Conservation (phyloP, 2,888 invertebrate species). For the Gastrophysa polygoni region DNA sequence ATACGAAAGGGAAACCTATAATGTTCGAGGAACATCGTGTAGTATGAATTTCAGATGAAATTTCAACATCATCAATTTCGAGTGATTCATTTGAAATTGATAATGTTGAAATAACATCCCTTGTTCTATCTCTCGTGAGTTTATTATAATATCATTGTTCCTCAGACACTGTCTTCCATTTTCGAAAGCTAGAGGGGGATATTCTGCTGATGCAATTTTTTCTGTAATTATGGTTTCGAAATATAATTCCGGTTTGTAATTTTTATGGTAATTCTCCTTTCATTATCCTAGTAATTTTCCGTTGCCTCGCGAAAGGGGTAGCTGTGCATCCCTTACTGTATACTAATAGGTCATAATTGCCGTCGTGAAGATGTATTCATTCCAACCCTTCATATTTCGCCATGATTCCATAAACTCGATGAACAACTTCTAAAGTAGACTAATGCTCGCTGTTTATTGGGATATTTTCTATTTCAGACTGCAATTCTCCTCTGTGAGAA, state of each 20-base stretch:
- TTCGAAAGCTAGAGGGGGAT: neutral
- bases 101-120: too few species aligned
- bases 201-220: neutral
- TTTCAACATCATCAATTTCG: too few species aligned
- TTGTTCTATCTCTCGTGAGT: too few species aligned
- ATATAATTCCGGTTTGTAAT: conserved; percentile 21
- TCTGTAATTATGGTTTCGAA: neutral
- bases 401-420: neutral
- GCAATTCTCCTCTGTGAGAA: too few species aligned
- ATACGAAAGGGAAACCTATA: too few species aligned
- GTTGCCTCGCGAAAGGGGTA: conserved; percentile 18
- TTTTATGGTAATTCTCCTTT: conserved; percentile 29
- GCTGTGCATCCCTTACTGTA: conserved; percentile 28
- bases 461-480: too few species aligned
- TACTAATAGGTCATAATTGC: conserved; percentile 32
- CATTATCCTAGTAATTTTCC: conserved; percentile 27
- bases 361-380: conserved; percentile 26
- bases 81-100: too few species aligned
- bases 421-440: neutral
- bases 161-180: too few species aligned
- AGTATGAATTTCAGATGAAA: too few species aligned
- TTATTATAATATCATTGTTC: too few species aligned
- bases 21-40: too few species aligned
- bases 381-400: neutral
- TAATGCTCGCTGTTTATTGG: too few species aligned